phyloP scores from a whole-genome alignment of 2,113 vertebrate species.

The Lophura nycthemera region DNA sequence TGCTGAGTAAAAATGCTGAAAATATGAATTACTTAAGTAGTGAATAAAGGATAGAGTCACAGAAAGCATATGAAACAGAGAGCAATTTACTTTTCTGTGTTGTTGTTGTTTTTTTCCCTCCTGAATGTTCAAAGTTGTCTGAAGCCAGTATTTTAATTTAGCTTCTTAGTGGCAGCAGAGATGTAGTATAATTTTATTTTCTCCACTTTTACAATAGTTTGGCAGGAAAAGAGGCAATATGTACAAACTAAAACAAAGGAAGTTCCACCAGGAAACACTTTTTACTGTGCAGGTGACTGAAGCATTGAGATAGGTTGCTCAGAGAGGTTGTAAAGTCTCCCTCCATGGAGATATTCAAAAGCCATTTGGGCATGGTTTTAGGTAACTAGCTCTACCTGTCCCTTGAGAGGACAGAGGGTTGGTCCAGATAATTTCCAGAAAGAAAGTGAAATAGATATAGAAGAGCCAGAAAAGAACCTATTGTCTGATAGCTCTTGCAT shows the following conservation, averaged over 20 bases:
- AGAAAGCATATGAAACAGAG: background rate
- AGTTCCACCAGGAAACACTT: background rate
- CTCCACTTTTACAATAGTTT: background rate
- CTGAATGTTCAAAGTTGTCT: background rate
- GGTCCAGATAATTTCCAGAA: background rate
- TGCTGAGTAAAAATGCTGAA: background rate
- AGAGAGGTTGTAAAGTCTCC: background rate
- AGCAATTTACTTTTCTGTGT: background rate
- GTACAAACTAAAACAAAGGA: background rate
- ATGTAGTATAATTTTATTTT: background rate
- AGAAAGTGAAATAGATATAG: background rate
- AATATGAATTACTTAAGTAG: background rate
- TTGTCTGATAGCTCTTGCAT: background rate
- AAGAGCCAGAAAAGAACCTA: background rate
- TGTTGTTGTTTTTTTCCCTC: background rate
- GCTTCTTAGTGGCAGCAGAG: background rate
- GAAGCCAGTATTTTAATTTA: background rate
- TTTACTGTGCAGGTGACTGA: background rate
- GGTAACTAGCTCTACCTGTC: background rate
- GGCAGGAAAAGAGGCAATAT: background rate
- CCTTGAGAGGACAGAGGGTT: background rate
- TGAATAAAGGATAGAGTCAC: background rate
- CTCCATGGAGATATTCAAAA: background rate
- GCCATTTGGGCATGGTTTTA: accelerated
- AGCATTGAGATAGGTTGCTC: background rate